Evolutionary conservation across 2,888 invertebrate genomes (phyloP), one percentile per base, ranked within the genome.

Genomic region (Acanthosepion lycidas): DNA sequence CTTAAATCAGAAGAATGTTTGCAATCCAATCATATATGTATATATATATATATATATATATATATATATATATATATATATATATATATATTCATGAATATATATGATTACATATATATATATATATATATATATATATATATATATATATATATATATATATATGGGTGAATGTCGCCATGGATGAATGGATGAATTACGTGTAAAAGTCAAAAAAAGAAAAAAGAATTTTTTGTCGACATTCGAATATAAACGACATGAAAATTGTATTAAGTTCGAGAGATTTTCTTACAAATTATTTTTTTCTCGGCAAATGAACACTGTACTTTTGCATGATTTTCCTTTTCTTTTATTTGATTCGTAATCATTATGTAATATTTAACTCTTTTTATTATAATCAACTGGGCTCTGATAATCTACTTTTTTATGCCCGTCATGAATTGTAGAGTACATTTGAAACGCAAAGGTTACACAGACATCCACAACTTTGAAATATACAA

Each of bases 91-190:
- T 92, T n/a, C n/a, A n/a, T n/a, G n/a, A n/a, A 6, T 4, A 48
- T 92, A 92, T 92, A 92, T 92, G n/a, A n/a, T n/a, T n/a, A n/a
- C n/a, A 48, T 92, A 23, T 20, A 48, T 92, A 92, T 48, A n/a
- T 42, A 92, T 92, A 92, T 92, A 51, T 48, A n/a, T 92, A 92
- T 92, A 92, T 92, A 92, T 92, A 92, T 92, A 23, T 28, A 92
- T 92, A 6, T 4, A 48, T 92, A 92, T 92, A 92, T 92, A 48
- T 92, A 23, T 20, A 48, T 92, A 92, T 48, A n/a, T 42, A 92
- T 92, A 92, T 92, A 48, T 92, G 48, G 48, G 28, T 92, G 48
- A 20, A 28, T 92, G 8, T 92, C 9, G 0, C 15, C 9, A 92
- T 92, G n/a, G 8, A 92, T 92, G 15, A 8, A 92, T 20, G 15